phyloP scores from a whole-genome alignment of 1,140 invertebrate species.

The Anastrepha obliqua region DNA sequence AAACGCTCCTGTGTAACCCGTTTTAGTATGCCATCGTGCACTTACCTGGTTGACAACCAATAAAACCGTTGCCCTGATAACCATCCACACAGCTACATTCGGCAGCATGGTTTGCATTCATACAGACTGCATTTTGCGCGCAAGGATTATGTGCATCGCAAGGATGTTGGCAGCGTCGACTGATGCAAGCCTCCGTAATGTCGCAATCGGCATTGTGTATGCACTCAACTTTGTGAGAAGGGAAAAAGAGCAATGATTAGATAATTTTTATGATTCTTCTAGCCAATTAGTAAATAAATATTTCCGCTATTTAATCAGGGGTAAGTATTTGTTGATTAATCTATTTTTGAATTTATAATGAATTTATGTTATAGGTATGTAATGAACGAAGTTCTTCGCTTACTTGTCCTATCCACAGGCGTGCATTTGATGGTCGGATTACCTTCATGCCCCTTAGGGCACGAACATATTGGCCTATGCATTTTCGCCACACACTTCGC shows the following conservation, averaged over 20 bases:
- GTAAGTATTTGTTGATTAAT: conserved; percentile 54
- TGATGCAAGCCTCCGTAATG: conserved; percentile 87
- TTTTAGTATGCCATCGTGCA: not conserved
- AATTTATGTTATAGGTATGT: not conserved
- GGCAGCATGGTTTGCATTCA: conserved; percentile 90
- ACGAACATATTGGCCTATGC: conserved; percentile 86
- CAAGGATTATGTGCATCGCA: conserved; percentile 89
- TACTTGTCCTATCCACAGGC: conserved; percentile 81
- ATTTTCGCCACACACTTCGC: conserved; percentile 84
- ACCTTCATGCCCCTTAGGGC: conserved; percentile 83
- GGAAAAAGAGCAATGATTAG: not conserved
- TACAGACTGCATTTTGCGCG: conserved; percentile 87
- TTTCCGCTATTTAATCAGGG: not conserved
- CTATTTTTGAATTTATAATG: conserved; percentile 5
- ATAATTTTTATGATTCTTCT: not conserved
- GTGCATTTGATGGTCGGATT: conserved; percentile 85
- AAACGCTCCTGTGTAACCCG: not conserved
- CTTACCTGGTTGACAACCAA: conserved; percentile 85
- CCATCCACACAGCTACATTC: conserved; percentile 90
- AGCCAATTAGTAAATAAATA: not conserved
- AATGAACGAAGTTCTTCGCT: conserved; percentile 72
- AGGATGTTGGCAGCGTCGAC: conserved; percentile 86
- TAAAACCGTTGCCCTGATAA: conserved; percentile 89
- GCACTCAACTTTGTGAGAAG: conserved; percentile 80
- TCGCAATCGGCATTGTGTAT: conserved; percentile 86